These are phyloP conservation scores for Leptopilina syphax DNA, from an alignment of 2,888 invertebrate species.

Conservation along the genomic window DNA sequence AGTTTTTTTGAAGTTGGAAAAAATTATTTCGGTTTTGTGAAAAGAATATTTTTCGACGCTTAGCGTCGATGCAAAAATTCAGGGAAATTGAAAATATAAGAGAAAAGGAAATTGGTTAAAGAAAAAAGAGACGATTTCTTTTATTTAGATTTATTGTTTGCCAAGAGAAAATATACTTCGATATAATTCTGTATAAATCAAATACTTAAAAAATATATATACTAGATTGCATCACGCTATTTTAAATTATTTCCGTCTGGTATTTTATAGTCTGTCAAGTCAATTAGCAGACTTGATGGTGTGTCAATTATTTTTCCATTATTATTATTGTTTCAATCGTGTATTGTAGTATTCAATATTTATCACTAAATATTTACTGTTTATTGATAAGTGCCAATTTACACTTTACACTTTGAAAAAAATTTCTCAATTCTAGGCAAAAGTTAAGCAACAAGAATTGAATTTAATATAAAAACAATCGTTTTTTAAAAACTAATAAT, in stretches of 20 bases:
- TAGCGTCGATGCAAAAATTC: no score
- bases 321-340: background rate
- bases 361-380: background rate
- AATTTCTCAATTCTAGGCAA: background rate
- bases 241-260: constrained; percentile 32
- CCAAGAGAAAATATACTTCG: constrained; percentile 56
- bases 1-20: no score
- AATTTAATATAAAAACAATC: background rate
- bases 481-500: no score
- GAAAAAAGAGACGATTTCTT: constrained; percentile 7
- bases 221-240: constrained; percentile 46
- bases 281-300: constrained; percentile 6
- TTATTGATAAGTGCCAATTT: background rate
- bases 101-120: no score
- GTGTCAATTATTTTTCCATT: background rate
- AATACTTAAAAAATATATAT: constrained; percentile 59
- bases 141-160: constrained; percentile 55
- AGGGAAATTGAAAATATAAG: no score
- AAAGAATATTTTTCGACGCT: no score
- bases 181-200: constrained; percentile 54
- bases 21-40: no score
- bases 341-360: constrained; percentile 3
- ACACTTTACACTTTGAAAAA: background rate
- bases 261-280: constrained; percentile 24
- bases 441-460: constrained; percentile 26